Evolutionary conservation across 2,888 invertebrate genomes (phyloP).

Genomic region (Andrena haemorrhoa): DNA sequence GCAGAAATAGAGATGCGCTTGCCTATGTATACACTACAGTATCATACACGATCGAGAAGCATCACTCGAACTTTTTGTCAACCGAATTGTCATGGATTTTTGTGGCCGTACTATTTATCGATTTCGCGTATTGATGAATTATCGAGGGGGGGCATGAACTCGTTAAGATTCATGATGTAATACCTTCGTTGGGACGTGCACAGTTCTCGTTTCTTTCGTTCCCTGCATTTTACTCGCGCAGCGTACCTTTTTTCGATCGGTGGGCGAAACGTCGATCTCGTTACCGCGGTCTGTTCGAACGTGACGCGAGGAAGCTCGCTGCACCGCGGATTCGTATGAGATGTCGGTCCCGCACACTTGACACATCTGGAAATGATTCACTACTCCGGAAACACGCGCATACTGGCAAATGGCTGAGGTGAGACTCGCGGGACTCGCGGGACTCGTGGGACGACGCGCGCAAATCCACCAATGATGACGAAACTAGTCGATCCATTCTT

Average conservation of each 20-base stretch:
- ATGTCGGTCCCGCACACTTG: conserved; percentile 25
- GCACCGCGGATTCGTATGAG: conserved; percentile 45
- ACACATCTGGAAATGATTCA: conserved; percentile 67
- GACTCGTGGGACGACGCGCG: conserved; percentile 58
- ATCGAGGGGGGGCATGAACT: neutral
- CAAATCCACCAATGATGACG: conserved; percentile 73
- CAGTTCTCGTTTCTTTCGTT: neutral
- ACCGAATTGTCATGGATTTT: conserved; percentile 16
- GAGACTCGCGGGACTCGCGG: conserved; percentile 39
- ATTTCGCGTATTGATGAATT: neutral
- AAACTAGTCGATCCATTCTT: conserved; percentile 81
- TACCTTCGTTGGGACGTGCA: neutral
- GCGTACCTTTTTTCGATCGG: conserved; percentile 48
- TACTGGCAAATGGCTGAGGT: conserved; percentile 66
- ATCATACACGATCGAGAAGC: neutral
- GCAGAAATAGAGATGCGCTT: conserved; percentile 46
- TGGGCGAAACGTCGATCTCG: conserved; percentile 23
- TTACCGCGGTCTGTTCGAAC: conserved; percentile 58
- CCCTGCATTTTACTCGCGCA: neutral
- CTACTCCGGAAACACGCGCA: conserved; percentile 64
- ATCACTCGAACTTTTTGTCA: conserved; percentile 21
- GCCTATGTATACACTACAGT: neutral
- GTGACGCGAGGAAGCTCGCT: conserved; percentile 58
- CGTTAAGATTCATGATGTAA: conserved; percentile 12
- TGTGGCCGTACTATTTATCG: neutral